These are phyloP conservation scores for Ceratothoa steindachneri DNA, from an alignment of 2,888 invertebrate species.

Conservation along the genomic window DNA sequence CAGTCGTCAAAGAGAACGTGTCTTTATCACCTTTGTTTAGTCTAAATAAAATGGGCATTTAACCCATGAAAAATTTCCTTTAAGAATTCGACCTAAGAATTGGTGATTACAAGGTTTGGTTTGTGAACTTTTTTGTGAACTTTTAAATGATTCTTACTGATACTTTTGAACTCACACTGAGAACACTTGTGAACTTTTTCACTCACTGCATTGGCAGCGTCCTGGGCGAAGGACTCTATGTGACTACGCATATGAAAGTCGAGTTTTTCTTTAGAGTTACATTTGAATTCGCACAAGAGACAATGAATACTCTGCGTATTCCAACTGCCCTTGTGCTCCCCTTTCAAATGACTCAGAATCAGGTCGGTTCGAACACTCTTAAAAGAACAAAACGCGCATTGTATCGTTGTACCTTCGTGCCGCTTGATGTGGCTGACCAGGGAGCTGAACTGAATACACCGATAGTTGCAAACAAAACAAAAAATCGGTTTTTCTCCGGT, in stretches of 20 bases:
- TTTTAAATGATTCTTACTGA: conserved; percentile 2
- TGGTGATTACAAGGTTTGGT: too few relatives aligned
- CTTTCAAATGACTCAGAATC: not conserved
- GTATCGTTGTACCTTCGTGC: not conserved
- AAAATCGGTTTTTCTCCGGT: conserved; percentile 1
- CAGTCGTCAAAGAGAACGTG: too few relatives aligned
- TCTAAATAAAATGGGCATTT: too few relatives aligned
- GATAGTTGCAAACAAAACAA: not conserved
- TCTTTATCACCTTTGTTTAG: too few relatives aligned
- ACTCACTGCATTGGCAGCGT: not conserved
- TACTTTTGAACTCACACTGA: not conserved
- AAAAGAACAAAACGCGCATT: not conserved
- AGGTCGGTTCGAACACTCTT: not conserved
- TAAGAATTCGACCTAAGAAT: too few relatives aligned
- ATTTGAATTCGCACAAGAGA: not conserved
- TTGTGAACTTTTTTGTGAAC: not conserved
- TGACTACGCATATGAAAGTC: not conserved
- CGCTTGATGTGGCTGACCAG: conserved; percentile 2
- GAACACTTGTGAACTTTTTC: not conserved
- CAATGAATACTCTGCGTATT: not conserved
- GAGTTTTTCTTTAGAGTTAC: not conserved
- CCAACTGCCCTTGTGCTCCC: not conserved
- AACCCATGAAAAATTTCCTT: too few relatives aligned
- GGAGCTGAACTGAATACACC: conserved; percentile 5
- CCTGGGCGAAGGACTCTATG: conserved; percentile 1